phyloP scores from a whole-genome alignment of 2,888 invertebrate species.

The Synergus itoensis region DNA sequence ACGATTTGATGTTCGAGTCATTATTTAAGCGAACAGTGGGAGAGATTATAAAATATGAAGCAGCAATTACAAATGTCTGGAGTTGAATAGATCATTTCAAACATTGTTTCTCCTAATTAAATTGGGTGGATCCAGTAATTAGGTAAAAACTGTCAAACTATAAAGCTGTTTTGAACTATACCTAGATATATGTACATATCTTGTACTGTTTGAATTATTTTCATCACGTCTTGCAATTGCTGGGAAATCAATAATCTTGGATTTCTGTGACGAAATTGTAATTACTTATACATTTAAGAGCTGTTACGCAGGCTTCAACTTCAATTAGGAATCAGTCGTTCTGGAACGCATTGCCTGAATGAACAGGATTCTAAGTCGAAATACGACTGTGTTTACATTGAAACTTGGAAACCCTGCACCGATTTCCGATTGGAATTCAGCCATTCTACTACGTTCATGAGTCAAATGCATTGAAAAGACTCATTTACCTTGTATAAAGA shows the following conservation, averaged over 20 bases:
- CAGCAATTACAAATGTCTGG: not conserved
- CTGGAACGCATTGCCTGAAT: not conserved
- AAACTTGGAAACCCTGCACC: not conserved
- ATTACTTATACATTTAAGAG: not conserved
- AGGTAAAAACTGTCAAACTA: not conserved
- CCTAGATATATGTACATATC: not conserved
- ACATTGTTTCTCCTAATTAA: not conserved
- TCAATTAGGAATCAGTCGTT: slow-evolving; percentile 3
- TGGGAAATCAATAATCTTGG: not conserved
- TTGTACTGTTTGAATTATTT: slow-evolving; percentile 8
- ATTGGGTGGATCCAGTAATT: not conserved
- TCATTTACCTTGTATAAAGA: not conserved
- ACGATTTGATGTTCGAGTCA: not conserved
- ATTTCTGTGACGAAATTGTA: slow-evolving; percentile 9
- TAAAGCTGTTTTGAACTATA: not conserved
- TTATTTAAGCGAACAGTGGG: not conserved
- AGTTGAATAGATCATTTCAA: not conserved
- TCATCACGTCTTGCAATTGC: not conserved
- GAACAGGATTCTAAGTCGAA: not conserved
- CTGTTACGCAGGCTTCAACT: slow-evolving; percentile 10
- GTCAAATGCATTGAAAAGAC: not conserved
- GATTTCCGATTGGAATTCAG: not conserved
- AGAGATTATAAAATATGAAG: slow-evolving; percentile 13
- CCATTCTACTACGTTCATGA: not conserved
- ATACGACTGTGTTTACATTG: slow-evolving; percentile 16